These are phyloP conservation scores for Cheilinus undulatus DNA, from an alignment of 2,113 vertebrate species.

Conservation along the genomic window DNA sequence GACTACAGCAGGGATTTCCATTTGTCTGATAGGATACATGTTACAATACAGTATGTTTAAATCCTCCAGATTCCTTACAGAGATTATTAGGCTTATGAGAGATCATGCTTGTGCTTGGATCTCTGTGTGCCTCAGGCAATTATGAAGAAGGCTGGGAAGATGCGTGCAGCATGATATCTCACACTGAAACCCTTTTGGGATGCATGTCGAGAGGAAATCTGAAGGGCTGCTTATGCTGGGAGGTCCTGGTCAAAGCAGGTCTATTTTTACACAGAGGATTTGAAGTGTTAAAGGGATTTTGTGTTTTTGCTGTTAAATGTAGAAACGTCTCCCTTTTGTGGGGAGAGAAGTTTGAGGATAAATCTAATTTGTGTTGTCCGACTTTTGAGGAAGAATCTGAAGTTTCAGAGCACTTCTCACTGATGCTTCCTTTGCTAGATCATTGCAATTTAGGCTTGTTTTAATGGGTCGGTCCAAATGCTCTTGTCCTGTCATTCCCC, in stretches of 20 bases:
- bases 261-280: neutral
- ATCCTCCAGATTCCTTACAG: conserved; percentile 25
- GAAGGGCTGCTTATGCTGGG: neutral
- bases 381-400: too few relatives aligned
- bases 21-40: conserved; percentile 19
- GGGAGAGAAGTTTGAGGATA: neutral
- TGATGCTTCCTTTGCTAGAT: too few relatives aligned
- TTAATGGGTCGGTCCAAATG: too few relatives aligned
- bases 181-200: neutral
- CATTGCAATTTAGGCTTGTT: too few relatives aligned
- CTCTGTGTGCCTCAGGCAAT: conserved; percentile 21
- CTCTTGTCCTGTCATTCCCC: too few relatives aligned
- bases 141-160: conserved; percentile 15
- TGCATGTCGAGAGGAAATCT: conserved; percentile 1
- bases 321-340: neutral
- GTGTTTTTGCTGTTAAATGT: neutral
- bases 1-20: conserved; percentile 22
- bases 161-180: neutral
- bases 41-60: conserved; percentile 29
- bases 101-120: conserved; percentile 22
- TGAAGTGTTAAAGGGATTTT: neutral
- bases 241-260: neutral
- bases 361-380: neutral
- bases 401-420: too few relatives aligned
- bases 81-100: conserved; percentile 44